Evolutionary conservation across 2,797 vertebrate species (phyloP).

Genomic region (Miichthys miiuy): DNA sequence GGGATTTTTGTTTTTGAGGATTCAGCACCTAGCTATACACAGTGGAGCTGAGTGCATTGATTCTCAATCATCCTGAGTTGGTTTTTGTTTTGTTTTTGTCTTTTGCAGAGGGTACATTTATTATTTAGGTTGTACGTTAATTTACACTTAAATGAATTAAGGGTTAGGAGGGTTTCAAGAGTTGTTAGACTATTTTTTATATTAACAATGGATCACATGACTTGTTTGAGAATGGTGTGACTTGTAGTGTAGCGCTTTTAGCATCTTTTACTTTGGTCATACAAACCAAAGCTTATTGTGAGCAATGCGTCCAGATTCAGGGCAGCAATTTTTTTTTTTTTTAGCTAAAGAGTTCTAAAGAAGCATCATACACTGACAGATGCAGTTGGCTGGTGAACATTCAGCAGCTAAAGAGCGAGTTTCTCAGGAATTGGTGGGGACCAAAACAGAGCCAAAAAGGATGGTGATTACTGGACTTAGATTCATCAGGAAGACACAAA

Average conservation of each 20-base stretch:
- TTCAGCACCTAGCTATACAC: conserved; percentile 34
- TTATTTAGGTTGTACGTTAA: background rate
- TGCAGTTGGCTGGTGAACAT: background rate
- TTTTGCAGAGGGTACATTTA: background rate
- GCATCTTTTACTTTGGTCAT: background rate
- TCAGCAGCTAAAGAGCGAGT: background rate
- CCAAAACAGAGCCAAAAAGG: background rate
- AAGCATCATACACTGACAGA: background rate
- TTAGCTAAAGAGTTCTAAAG: background rate
- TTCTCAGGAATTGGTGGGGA: background rate
- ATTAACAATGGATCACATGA: background rate
- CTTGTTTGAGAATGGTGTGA: background rate
- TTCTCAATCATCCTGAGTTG: conserved; percentile 12
- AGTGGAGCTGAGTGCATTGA: conserved; percentile 20
- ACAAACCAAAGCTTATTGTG: no score
- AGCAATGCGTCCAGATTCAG: no score
- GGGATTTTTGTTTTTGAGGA: conserved; percentile 38
- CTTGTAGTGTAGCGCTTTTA: background rate
- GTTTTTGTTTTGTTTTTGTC: background rate
- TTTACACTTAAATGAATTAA: background rate
- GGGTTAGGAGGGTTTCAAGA: background rate
- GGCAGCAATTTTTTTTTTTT: no score
- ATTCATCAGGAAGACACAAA: background rate
- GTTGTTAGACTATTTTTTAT: background rate
- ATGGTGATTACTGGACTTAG: background rate